A percentile compares a stretch with the other conserved stretches of the same genome.
These are phyloP conservation scores for Oryctes rhinoceros DNA, from an alignment of 1,140 invertebrate species.

Conservation along the genomic window DNA sequence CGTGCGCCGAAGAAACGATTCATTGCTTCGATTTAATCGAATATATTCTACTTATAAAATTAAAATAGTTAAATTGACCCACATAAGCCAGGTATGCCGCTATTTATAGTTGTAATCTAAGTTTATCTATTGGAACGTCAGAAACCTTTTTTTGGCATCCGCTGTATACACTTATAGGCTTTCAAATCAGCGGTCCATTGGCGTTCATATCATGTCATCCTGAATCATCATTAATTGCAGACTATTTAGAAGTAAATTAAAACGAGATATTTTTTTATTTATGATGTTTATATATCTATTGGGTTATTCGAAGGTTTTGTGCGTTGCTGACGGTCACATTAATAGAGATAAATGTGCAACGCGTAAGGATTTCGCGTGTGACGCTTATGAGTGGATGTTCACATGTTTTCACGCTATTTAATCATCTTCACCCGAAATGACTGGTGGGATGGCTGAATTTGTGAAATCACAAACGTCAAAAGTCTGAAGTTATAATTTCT, in stretches of 20 bases:
- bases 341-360: not conserved
- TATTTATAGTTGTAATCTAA: conserved; percentile 11
- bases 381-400: not conserved
- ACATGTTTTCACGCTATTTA: conserved; percentile 28
- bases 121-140: conserved; percentile 14
- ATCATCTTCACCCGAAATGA: conserved; percentile 1
- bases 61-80: not conserved
- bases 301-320: not conserved
- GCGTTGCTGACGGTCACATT: not conserved
- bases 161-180: not conserved
- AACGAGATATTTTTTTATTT: not conserved
- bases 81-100: conserved; percentile 13
- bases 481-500: conserved; percentile 23
- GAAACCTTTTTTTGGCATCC: conserved; percentile 16
- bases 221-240: not conserved
- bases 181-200: not conserved
- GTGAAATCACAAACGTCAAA: conserved; percentile 22
- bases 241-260: not conserved
- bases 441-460: conserved; percentile 23
- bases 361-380: not conserved
- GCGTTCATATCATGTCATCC: not conserved
- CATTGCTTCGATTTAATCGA: not conserved
- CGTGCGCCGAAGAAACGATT: no score
- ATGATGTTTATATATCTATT: not conserved
- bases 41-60: not conserved